Evolutionary conservation across 2,113 vertebrate genomes (phyloP).

Genomic region (Strigops habroptila): DNA sequence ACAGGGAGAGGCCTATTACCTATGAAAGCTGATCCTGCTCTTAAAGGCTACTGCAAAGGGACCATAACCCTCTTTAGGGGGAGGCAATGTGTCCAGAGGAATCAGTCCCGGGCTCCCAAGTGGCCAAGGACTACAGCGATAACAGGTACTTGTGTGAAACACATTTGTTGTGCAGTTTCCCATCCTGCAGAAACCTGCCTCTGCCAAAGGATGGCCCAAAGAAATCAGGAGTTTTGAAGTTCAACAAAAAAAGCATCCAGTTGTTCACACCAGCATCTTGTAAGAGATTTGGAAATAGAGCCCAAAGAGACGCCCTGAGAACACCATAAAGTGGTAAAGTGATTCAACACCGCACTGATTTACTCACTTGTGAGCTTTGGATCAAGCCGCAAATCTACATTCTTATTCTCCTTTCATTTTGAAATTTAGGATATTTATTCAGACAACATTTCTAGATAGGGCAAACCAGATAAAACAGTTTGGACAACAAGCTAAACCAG

Average conservation of each 20-base stretch:
- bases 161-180: background rate
- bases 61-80: background rate
- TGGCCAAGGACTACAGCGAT: background rate
- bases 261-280: background rate
- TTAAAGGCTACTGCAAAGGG: background rate
- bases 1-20: background rate
- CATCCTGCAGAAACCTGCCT: background rate
- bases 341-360: background rate
- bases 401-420: background rate
- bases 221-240: background rate
- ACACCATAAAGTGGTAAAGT: background rate
- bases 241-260: background rate
- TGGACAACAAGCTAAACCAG: background rate
- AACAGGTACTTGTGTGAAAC: background rate
- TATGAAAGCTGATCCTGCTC: background rate
- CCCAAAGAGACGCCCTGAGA: rapidly evolving
- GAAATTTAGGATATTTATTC: background rate
- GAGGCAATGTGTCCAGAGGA: background rate
- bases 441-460: background rate
- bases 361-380: background rate
- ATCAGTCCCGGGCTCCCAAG: background rate
- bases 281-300: background rate
- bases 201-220: background rate
- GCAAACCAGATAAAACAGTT: background rate
- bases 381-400: background rate